phyloP scores from a whole-genome alignment of 2,113 vertebrate genomes.

The Cyrtonyx montezumae region DNA sequence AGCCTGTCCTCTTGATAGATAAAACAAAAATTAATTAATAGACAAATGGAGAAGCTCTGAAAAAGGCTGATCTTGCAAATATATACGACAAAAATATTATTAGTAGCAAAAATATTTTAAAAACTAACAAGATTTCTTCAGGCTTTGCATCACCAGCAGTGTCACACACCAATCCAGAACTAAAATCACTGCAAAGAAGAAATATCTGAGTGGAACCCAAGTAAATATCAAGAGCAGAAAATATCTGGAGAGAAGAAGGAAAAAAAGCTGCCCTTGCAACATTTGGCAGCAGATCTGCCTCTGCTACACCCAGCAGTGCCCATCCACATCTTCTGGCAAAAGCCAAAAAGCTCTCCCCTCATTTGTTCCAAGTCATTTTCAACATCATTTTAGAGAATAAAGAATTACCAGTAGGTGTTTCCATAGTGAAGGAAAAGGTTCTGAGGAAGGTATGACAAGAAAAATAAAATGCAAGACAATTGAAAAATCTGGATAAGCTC shows the following conservation, averaged over 20 bases:
- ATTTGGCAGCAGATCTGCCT: not conserved
- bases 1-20: not conserved
- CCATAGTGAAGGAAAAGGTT: not conserved
- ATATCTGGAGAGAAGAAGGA: not conserved
- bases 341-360: no score
- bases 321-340: not conserved
- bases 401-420: not conserved
- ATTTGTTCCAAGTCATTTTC: not conserved
- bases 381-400: not conserved
- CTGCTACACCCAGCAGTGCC: not conserved
- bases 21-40: not conserved
- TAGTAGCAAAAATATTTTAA: not conserved
- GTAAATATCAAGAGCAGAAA: not conserved
- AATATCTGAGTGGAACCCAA: not conserved
- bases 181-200: not conserved
- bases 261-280: not conserved
- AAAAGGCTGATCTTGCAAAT: not conserved
- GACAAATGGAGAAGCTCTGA: accelerated
- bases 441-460: not conserved
- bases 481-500: not conserved
- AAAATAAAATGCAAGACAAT: not conserved
- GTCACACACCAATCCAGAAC: not conserved
- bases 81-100: not conserved
- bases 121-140: not conserved
- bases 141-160: not conserved